A percentile compares a stretch with the other conserved stretches of the same genome.
Conservation (phyloP, 2,888 invertebrate genomes). For the Drosophila rubida region DNA sequence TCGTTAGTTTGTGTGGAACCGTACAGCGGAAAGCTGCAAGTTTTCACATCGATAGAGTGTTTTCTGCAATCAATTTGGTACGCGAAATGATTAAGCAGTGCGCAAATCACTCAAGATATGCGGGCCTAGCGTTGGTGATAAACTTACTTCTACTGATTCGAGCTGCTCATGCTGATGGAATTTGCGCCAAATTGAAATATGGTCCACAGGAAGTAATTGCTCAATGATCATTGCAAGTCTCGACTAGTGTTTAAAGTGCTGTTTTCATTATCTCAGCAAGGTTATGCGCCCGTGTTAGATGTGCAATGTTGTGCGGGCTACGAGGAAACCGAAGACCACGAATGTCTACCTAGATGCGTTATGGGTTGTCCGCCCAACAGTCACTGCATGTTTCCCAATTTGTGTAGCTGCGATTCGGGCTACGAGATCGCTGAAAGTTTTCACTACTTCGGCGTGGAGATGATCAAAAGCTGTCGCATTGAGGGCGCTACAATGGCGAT, state of each 20-base stretch:
- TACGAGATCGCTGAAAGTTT: background rate
- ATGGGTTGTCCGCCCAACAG: conserved; percentile 27
- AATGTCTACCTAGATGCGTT: conserved; percentile 27
- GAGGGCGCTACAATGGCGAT: no score
- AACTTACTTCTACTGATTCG: background rate
- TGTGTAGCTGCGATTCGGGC: conserved; percentile 5
- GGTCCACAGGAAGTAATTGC: conserved; percentile 12
- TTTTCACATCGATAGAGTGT: no score
- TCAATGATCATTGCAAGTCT: background rate
- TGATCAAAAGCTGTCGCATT: conserved; percentile 9
- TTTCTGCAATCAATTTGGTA: background rate
- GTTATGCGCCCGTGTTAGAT: conserved; percentile 20
- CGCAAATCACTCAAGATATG: background rate
- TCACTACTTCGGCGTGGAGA: background rate
- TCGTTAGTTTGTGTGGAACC: no score
- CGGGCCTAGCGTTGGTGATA: background rate
- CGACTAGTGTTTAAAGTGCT: background rate
- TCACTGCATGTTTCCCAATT: conserved; percentile 15
- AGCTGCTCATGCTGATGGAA: background rate
- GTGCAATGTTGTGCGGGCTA: conserved; percentile 21
- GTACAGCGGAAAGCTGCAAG: no score
- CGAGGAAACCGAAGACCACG: background rate
- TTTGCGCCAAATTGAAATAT: conserved; percentile 27
- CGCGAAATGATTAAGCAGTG: background rate
- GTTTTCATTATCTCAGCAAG: conserved; percentile 1